These are phyloP conservation scores for Semnornis frantzii DNA, from an alignment of 2,113 vertebrate species.

Conservation along the genomic window DNA sequence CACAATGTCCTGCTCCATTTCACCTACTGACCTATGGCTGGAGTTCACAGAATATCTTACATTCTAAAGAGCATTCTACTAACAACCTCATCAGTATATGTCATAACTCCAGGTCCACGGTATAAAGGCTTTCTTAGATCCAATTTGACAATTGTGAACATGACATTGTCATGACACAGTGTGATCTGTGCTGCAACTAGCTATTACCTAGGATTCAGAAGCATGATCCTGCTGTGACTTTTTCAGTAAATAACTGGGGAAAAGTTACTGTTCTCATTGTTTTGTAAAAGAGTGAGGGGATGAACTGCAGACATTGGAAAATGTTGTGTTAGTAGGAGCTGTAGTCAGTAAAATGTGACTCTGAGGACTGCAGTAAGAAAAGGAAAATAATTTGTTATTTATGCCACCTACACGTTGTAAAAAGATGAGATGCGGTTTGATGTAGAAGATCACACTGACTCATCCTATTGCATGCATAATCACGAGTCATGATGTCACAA, in stretches of 20 bases:
- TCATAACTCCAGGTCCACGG: background rate
- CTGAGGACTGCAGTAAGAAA: background rate
- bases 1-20: background rate
- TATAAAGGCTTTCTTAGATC: background rate
- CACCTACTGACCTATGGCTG: background rate
- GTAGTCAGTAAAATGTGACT: background rate
- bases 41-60: background rate
- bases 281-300: background rate
- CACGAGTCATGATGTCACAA: background rate
- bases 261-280: background rate
- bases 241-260: background rate
- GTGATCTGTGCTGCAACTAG: background rate
- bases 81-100: background rate
- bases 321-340: background rate
- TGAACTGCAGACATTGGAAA: background rate
- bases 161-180: background rate
- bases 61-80: background rate
- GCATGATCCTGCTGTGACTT: background rate
- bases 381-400: background rate
- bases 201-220: background rate
- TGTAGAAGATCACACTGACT: background rate
- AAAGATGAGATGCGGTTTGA: background rate
- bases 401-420: background rate
- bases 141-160: background rate
- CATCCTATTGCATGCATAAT: background rate